Evolutionary conservation across 2,113 vertebrate species (phyloP).

Genomic region (Anas platyrhynchos): DNA sequence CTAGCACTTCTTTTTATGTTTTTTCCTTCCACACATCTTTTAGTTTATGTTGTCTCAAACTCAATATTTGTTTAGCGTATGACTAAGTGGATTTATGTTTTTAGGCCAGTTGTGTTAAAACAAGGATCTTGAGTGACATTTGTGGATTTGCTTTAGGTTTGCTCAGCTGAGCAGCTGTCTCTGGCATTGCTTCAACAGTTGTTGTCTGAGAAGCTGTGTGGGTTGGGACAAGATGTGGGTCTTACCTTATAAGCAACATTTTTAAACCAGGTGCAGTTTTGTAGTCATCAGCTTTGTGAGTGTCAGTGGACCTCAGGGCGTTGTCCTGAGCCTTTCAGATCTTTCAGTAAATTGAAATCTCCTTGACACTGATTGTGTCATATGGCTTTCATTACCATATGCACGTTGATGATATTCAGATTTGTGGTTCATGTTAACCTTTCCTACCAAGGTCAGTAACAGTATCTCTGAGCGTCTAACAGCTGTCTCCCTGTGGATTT

Average conservation of each 20-base stretch:
- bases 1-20: background rate
- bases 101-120: background rate
- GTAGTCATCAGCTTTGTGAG: background rate
- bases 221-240: background rate
- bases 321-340: slow-evolving; percentile 7
- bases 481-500: slow-evolving; percentile 48
- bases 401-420: slow-evolving; percentile 51
- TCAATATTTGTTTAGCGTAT: background rate
- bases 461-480: slow-evolving; percentile 59
- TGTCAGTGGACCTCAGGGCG: background rate
- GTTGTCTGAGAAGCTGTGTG: background rate
- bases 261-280: background rate
- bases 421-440: slow-evolving; percentile 65
- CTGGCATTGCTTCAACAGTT: background rate
- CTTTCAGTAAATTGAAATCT: slow-evolving; percentile 59
- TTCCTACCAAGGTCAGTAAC: slow-evolving; percentile 69
- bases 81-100: background rate
- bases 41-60: background rate
- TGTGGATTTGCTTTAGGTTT: slow-evolving; percentile 6
- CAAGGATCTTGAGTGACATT: background rate
- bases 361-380: slow-evolving; percentile 63
- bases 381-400: slow-evolving; percentile 67
- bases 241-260: background rate
- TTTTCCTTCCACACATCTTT: background rate
- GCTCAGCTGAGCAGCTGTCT: background rate